phyloP scores from a whole-genome alignment of 2,888 invertebrate genomes.

The Sesia bembeciformis region DNA sequence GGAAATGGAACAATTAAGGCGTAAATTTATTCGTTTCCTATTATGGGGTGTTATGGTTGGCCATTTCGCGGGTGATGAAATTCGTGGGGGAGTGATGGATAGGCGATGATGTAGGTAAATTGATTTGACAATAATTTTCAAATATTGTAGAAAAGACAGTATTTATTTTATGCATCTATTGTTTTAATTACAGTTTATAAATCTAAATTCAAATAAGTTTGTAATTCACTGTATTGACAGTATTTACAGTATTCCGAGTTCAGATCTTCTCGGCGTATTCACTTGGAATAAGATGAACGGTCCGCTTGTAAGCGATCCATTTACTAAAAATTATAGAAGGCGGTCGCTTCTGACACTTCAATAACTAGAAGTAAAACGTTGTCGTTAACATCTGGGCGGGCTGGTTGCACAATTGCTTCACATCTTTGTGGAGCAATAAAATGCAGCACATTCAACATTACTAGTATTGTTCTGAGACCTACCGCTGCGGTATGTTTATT shows the following conservation, averaged over 20 bases:
- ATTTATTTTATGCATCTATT: too few relatives aligned
- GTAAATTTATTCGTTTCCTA: constrained; percentile 55
- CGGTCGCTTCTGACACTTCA: not conserved
- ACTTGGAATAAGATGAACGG: not conserved
- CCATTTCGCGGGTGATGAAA: constrained; percentile 29
- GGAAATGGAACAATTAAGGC: constrained; percentile 64
- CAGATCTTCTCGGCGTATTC: not conserved
- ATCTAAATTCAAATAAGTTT: too few relatives aligned
- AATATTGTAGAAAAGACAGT: too few relatives aligned
- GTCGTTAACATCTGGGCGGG: not conserved
- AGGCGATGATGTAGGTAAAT: constrained; percentile 50
- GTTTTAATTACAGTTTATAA: too few relatives aligned
- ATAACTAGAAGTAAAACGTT: not conserved
- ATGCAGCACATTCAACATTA: not conserved
- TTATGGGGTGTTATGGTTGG: constrained; percentile 44
- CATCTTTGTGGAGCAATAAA: not conserved
- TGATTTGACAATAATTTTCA: constrained; percentile 24
- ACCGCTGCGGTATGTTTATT: constrained; percentile 15
- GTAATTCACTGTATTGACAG: too few relatives aligned
- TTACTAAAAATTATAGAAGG: too few relatives aligned
- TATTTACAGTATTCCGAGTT: not conserved
- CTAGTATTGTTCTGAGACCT: constrained; percentile 5
- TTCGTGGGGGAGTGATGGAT: constrained; percentile 38
- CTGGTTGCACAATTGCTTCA: not conserved
- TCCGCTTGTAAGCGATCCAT: too few relatives aligned